Evolutionary conservation across 2,888 invertebrate genomes (phyloP).

Genomic region (Alloscopus bannaensis): DNA sequence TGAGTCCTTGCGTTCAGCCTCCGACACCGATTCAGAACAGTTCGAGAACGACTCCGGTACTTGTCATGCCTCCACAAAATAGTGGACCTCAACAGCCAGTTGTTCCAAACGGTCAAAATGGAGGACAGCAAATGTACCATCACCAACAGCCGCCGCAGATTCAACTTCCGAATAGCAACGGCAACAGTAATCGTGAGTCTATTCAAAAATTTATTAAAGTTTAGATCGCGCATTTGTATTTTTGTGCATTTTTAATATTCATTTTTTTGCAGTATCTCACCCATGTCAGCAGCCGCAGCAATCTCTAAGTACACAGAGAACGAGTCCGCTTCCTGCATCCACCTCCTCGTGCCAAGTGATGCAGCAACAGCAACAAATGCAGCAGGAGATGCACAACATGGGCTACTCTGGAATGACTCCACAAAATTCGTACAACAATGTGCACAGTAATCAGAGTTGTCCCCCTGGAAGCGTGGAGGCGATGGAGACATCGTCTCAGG

Average conservation of each 20-base stretch:
- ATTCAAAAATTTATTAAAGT: neutral
- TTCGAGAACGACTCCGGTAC: constrained; percentile 34
- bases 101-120: constrained; percentile 17
- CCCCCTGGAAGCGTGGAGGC: constrained; percentile 72
- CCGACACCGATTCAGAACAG: constrained; percentile 28
- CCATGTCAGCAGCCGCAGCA: constrained; percentile 65
- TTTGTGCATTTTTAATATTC: neutral
- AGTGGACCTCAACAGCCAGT: constrained; percentile 35
- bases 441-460: constrained; percentile 72
- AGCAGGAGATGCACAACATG: constrained; percentile 71
- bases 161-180: constrained; percentile 54
- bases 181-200: constrained; percentile 36
- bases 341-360: constrained; percentile 63
- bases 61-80: constrained; percentile 60
- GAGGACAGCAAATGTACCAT: constrained; percentile 34
- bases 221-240: neutral
- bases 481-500: constrained; percentile 65
- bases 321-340: constrained; percentile 52
- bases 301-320: constrained; percentile 19
- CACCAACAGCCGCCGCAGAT: constrained; percentile 41
- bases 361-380: constrained; percentile 64
- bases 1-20: constrained; percentile 30
- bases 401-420: constrained; percentile 71
- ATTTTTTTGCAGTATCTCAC: constrained; percentile 6
- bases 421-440: constrained; percentile 67